Conservation (phyloP, 2,113 vertebrate species). For the Alces alces region DNA sequence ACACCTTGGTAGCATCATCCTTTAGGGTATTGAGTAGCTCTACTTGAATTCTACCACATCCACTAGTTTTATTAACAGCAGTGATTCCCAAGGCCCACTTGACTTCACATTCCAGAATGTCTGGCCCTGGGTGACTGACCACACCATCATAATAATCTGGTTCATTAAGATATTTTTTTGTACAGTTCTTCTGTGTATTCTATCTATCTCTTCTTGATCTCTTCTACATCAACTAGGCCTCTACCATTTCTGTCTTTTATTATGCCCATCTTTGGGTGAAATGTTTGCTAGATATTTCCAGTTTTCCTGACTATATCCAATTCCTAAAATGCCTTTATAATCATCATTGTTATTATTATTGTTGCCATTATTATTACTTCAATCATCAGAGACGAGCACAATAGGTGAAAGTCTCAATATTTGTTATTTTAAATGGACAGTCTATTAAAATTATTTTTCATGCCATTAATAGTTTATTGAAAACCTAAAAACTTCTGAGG, state of each 20-base stretch:
- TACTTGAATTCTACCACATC: background rate
- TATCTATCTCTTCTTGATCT: background rate
- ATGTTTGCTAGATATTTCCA: background rate
- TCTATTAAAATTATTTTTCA: slow-evolving; percentile 9
- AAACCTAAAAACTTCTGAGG: background rate
- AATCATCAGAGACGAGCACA: background rate
- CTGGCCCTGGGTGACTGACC: background rate
- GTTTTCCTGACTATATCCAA: background rate
- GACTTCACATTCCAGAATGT: background rate
- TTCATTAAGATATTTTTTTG: background rate
- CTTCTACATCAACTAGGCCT: background rate
- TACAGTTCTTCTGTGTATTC: background rate
- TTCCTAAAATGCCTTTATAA: background rate
- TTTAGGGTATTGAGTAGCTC: background rate
- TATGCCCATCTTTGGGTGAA: background rate
- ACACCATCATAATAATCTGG: background rate
- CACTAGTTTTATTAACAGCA: background rate
- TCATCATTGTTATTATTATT: background rate
- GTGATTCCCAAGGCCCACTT: background rate
- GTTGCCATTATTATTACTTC: background rate
- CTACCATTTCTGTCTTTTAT: background rate
- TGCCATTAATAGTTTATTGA: background rate
- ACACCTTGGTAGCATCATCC: background rate
- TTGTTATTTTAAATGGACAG: background rate
- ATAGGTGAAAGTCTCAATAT: background rate